Base-by-base conservation (phyloP, 2,113 vertebrate genomes). In the Myiozetetes cayanensis region DNA sequence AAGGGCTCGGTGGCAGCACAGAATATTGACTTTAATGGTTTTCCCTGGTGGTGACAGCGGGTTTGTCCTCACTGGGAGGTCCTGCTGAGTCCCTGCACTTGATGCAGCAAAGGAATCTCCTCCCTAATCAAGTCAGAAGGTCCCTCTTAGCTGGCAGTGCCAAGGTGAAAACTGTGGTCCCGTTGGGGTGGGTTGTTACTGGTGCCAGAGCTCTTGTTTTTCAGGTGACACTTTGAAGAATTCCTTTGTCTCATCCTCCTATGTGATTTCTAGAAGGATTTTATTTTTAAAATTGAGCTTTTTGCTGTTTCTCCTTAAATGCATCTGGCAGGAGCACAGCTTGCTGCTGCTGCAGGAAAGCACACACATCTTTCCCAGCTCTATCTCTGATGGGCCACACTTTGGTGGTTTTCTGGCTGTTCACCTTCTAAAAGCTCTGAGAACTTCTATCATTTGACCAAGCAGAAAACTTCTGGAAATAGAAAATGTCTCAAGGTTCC, bases 141-240 rank as follows among this genome's bases (percentile, higher is more conserved):
- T 62, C 21, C 41, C 55, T n/a, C 7, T 56, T 77, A 17, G 37
- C 63, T 2, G 11, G 16, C 59, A 70, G 2, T 30, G 41, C 28
- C 0, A 0, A 62, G 50, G 35, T 66, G 31, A 47, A 16, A 76
- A 28, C 2, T 28, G 8, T 19, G 47, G 24, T 49, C 47, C 47
- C 24, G 13, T 49, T 49, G 13, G 47, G 47, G 12, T 49, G 43
- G 21, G 24, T 3, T 63, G 37, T 37, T 39, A 23, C 43, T 68
- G 74, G 20, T 85, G 61, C 41, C 75, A 35, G 53, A 65, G 27
- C 31, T 47, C 49, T 35, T 58, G 50, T 70, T 59, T 8, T 68
- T 37, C 21, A 50, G 53, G 52, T 61, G 55, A 23, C 47, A 49
- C 6, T 16, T 10, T 27, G 49, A 59, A 58, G 37, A 77, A 55